phyloP scores from a whole-genome alignment of 2,113 vertebrate species.

The Hemibagrus wyckioides region DNA sequence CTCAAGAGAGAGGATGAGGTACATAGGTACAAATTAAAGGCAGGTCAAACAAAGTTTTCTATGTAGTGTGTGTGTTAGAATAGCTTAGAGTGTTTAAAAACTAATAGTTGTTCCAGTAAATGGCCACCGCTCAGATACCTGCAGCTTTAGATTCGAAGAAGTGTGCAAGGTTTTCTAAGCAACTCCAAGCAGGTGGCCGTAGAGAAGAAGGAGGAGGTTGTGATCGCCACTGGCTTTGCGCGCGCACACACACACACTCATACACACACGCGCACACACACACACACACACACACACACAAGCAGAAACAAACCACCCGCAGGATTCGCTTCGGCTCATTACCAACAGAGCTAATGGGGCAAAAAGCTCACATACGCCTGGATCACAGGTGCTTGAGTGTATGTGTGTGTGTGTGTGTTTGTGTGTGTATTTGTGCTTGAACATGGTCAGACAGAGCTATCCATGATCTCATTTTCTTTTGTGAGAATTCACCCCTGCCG shows the following conservation, averaged over 20 bases:
- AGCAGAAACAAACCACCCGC: constrained; percentile 20
- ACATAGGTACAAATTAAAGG: background rate
- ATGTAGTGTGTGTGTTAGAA: constrained; percentile 31
- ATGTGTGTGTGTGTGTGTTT: background rate
- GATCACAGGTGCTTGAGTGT: constrained; percentile 39
- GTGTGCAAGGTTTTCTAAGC: constrained; percentile 3
- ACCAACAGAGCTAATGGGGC: constrained; percentile 53
- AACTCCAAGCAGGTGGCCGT: background rate
- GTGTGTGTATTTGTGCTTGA: constrained; percentile 4
- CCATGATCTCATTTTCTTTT: constrained; percentile 15
- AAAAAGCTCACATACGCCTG: constrained; percentile 38
- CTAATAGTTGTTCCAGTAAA: constrained; percentile 37
- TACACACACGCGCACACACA: constrained; percentile 18
- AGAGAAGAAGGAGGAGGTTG: constrained; percentile 25
- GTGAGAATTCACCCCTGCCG: constrained; percentile 17
- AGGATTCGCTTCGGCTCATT: constrained; percentile 51
- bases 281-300: constrained; percentile 28
- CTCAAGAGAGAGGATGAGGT: background rate
- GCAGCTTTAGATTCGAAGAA: constrained; percentile 35
- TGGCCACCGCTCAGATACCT: constrained; percentile 24
- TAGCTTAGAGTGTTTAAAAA: constrained; percentile 43
- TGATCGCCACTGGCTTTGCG: constrained; percentile 17
- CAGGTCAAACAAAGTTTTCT: background rate
- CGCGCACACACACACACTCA: constrained; percentile 21
- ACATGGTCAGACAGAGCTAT: background rate